These are phyloP conservation scores for Strigamia maritima DNA, from an alignment of 2,888 invertebrate genomes.

Conservation along the genomic window DNA sequence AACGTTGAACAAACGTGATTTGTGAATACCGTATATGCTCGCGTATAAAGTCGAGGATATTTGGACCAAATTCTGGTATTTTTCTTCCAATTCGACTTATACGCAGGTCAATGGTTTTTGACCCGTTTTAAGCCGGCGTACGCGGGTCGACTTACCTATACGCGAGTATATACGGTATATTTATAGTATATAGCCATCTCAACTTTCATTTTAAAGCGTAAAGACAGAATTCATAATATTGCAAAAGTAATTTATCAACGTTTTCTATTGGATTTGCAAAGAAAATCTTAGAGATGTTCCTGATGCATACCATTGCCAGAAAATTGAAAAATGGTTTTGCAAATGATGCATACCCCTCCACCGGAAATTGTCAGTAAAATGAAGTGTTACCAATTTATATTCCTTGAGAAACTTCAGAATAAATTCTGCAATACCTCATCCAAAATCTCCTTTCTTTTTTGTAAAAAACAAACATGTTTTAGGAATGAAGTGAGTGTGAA, in stretches of 20 bases:
- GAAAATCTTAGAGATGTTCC: not conserved
- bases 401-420: not conserved
- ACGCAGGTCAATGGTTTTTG: too few relatives aligned
- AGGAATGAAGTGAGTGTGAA: not conserved
- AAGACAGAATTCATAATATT: not conserved
- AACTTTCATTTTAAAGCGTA: not conserved
- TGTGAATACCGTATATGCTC: too few relatives aligned
- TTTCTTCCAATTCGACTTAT: too few relatives aligned
- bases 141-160: too few relatives aligned
- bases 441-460: not conserved
- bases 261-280: not conserved
- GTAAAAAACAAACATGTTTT: not conserved
- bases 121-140: too few relatives aligned
- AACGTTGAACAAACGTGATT: too few relatives aligned
- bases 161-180: too few relatives aligned
- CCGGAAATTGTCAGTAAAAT: slow-evolving; percentile 15
- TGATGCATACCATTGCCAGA: slow-evolving; percentile 1
- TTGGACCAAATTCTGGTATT: too few relatives aligned
- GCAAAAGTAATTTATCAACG: not conserved
- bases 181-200: not conserved
- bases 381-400: slow-evolving; percentile 15
- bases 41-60: too few relatives aligned
- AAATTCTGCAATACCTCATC: not conserved
- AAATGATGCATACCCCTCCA: slow-evolving; percentile 4
- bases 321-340: not conserved